Conservation (phyloP, 1,140 invertebrate genomes). For the Drosophila orosa region DNA sequence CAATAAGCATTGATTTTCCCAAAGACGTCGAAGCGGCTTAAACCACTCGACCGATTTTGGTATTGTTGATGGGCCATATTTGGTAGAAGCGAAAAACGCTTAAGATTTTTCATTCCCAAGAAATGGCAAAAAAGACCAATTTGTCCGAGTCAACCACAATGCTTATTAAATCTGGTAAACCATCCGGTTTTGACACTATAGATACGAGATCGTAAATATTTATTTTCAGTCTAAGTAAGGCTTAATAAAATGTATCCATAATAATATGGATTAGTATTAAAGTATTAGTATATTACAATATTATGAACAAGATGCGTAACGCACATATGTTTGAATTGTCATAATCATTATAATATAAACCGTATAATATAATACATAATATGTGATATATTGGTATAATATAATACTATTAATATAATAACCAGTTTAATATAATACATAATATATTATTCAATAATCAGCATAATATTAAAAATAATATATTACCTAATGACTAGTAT, state of each 20-base stretch:
- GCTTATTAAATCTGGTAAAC: constrained; percentile 13
- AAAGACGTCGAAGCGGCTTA: constrained; percentile 41
- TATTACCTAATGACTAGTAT: too few species aligned
- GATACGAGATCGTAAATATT: neutral
- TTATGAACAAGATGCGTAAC: too few species aligned
- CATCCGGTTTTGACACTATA: constrained; percentile 6
- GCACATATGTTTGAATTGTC: too few species aligned
- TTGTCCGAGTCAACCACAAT: constrained; percentile 21
- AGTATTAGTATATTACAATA: too few species aligned
- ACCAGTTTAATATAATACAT: too few species aligned
- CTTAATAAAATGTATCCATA: neutral
- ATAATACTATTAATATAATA: too few species aligned
- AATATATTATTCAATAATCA: too few species aligned
- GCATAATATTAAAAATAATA: too few species aligned
- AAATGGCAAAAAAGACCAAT: constrained; percentile 27
- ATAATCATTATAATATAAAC: too few species aligned
- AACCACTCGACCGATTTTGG: constrained; percentile 33
- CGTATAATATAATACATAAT: too few species aligned
- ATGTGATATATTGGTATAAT: too few species aligned
- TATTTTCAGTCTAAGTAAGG: neutral
- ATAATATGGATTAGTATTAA: neutral
- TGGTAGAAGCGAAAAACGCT: constrained; percentile 21
- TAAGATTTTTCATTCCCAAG: constrained; percentile 43
- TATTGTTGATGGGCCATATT: constrained; percentile 26
- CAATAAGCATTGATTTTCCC: constrained; percentile 52